Evolutionary conservation across 2,797 vertebrate species (phyloP).

Genomic region (Enteromius argenteus): DNA sequence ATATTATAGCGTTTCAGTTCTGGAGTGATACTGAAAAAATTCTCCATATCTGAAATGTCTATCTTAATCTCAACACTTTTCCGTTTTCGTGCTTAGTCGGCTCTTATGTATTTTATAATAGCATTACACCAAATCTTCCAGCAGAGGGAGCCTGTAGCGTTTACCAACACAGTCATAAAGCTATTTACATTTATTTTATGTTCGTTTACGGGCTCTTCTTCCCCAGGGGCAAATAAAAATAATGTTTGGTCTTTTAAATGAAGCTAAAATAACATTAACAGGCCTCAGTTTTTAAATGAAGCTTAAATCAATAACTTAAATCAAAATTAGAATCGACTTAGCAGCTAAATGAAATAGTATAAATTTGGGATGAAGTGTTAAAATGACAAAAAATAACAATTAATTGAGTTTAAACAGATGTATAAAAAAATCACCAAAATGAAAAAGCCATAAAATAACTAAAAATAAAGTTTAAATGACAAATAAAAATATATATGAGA

Average conservation of each 20-base stretch:
- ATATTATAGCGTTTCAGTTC: background rate
- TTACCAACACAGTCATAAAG: background rate
- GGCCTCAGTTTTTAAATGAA: background rate
- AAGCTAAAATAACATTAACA: background rate
- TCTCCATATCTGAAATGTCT: background rate
- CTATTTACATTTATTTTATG: background rate
- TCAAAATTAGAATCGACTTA: background rate
- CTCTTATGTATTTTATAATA: background rate
- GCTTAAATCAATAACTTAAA: background rate
- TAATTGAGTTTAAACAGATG: background rate
- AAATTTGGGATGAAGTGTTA: background rate
- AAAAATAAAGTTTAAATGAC: too few species aligned
- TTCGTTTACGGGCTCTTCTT: background rate
- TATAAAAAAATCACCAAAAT: background rate
- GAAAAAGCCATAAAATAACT: background rate
- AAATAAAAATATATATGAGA: background rate
- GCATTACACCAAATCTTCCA: background rate
- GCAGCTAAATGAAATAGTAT: background rate
- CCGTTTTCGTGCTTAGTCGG: background rate
- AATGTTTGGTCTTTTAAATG: background rate
- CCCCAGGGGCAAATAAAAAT: background rate
- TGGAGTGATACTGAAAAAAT: background rate
- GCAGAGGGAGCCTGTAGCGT: constrained; percentile 9
- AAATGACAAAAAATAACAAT: background rate
- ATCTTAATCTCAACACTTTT: background rate